Conservation (phyloP, 2,888 invertebrate genomes). For the Tachina fera region DNA sequence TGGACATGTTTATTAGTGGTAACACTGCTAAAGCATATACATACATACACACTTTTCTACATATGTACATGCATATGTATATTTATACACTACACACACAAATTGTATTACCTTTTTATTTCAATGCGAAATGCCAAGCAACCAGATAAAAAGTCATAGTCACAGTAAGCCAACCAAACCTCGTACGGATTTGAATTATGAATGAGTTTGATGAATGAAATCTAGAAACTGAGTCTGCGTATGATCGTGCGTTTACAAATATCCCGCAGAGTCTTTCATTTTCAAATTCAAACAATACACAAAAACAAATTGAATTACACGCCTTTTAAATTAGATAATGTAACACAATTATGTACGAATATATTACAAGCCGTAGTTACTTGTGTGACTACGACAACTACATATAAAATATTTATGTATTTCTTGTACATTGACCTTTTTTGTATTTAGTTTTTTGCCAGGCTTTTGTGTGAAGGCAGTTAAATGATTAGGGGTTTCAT, state of each 20-base stretch:
- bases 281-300: constrained; percentile 57
- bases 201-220: constrained; percentile 45
- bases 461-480: constrained; percentile 19
- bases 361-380: constrained; percentile 1
- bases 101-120: not conserved
- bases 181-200: constrained; percentile 2
- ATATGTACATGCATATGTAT: too few relatives aligned
- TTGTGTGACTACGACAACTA: constrained; percentile 5
- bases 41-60: not conserved
- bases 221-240: constrained; percentile 21
- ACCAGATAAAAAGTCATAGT: constrained; percentile 37
- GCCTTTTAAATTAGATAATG: constrained; percentile 77
- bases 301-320: constrained; percentile 81
- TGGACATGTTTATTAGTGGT: too few relatives aligned
- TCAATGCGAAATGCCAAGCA: not conserved
- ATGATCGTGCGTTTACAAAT: constrained; percentile 47
- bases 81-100: not conserved
- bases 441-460: constrained; percentile 29
- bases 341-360: constrained; percentile 47
- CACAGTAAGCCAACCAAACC: not conserved
- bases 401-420: too few relatives aligned
- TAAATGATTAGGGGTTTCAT: constrained; percentile 70
- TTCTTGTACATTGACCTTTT: constrained; percentile 54
- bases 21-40: too few relatives aligned
- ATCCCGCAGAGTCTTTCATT: constrained; percentile 70